Evolutionary conservation across 2,113 vertebrate genomes (phyloP), one percentile per base, ranked within the genome.

Genomic region (Pseudorasbora parva): DNA sequence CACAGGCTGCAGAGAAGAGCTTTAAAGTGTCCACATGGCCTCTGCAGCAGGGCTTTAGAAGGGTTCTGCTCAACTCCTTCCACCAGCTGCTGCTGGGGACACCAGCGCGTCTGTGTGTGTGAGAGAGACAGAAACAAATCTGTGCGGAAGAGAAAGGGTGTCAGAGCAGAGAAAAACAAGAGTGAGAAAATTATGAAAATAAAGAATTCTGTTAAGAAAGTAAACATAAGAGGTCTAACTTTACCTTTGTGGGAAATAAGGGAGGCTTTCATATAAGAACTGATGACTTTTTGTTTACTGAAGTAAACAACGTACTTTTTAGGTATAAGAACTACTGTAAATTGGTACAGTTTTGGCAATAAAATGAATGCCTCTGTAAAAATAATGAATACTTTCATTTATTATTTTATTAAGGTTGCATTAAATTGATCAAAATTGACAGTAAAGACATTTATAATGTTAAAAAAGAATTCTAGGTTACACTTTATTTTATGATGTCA

Each of bases 1-100:
- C 93, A 94, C 93, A 93, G 93, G 92, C 92, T 92, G 93, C 92
- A 94, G 92, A 94, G 94, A 94, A 90, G 90, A 93, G 94, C 93
- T 94, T 94, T 94, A 94, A 94, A 94, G 93, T 93, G 92, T 91
- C 93, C 94, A 93, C 93, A 94, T 94, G 93, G 94, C 92, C 91
- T 92, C 92, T 93, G 90, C 94, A 92, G 90, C 92, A 91, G 88
- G 91, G 93, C 92, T 93, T 94, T 93, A 93, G 92, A 92, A 91
- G 87, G 89, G 91, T 88, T 91, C 91, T 88, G 78, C 88, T 88
- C 89, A 91, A 82, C 75, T 78, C 84, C 57, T 69, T 86, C 82
- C 57, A 73, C 89, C 89, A 89, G 89, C 89, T 89, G 89, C 89
- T 88, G 80, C 85, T 86, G 85, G 85, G 82, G 88, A 86, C 88